Evolutionary conservation across 2,113 vertebrate genomes (phyloP), one percentile per base, ranked within the genome.

Genomic region (Ornithorhynchus anatinus): DNA sequence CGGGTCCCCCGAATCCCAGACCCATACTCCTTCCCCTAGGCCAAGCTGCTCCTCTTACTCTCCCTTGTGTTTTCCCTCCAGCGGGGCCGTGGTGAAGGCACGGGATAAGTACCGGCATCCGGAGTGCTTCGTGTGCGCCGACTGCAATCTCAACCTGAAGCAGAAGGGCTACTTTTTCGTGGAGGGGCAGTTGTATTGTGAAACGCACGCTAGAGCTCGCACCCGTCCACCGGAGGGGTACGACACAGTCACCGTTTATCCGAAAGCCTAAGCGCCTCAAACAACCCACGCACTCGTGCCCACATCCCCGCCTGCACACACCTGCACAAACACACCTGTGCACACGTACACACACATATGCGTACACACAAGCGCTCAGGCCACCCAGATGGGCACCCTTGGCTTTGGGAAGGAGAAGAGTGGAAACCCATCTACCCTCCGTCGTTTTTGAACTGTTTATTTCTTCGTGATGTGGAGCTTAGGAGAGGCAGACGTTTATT

Each of bases 121-220:
- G 0, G 97, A 96, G 42, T 99, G 98, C 86, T 99, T 99, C 7
- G 96, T 97, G 80, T 99, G 98, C 47, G 92, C 95, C 0, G 97
- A 98, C 93, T 99, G 98, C 31, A 93, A 94, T 60, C 86, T 96
- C 84, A 99, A 97, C 94, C 94, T 99, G 75, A 99, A 99, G 82
- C 97, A 99, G 70, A 96, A 95, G 79, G 98, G 97, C 42, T 99
- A 98, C 79, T 99, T 97, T 94, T 97, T 99, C 7, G 95, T 99
- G 90, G 96, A 97, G 72, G 96, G 95, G 1, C 94, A 98, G 38
- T 87, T 99, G 31, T 99, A 98, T 94, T 99, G 98, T n/a, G 98
- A 99, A 89, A 87, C 77, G 22, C 98, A 99, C 0, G 97, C 97
- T 0, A 92, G 96, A 2, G 94, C 94, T 80, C 93, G 96, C 53